A percentile compares a stretch with the other conserved stretches of the same genome.
Evolutionary conservation across 30 jellyfish, hydroid and myxozoan genomes (phyloP).

Genomic region (Aurelia sp.): DNA sequence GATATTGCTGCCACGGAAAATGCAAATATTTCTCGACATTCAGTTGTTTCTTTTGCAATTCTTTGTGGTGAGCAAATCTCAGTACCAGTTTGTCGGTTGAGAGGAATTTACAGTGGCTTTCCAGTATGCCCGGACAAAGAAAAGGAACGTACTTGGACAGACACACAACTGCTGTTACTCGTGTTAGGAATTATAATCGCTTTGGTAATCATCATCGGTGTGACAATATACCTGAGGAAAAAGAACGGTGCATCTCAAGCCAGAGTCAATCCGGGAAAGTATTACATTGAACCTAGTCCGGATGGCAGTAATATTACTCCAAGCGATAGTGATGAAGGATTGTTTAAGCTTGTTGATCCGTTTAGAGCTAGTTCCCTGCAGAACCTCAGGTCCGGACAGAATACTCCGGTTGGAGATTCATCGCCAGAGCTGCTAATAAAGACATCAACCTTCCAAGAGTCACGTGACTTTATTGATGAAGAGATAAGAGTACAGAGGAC

Average conservation of each 20-base stretch:
- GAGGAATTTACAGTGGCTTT: slow-evolving; percentile 48
- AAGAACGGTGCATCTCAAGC: neutral
- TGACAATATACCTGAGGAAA: slow-evolving; percentile 7
- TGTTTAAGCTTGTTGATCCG: slow-evolving; percentile 1
- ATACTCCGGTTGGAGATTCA: neutral
- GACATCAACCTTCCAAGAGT: slow-evolving; percentile 1
- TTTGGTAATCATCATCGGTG: slow-evolving; percentile 1
- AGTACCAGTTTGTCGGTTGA: slow-evolving; percentile 22
- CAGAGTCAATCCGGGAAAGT: slow-evolving; percentile 33
- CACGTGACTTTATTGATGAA: slow-evolving; percentile 15
- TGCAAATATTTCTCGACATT: slow-evolving; percentile 7
- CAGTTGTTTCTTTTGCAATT: slow-evolving; percentile 44
- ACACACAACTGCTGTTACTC: slow-evolving; percentile 5
- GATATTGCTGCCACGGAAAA: slow-evolving; percentile 67
- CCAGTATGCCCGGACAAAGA: slow-evolving; percentile 24
- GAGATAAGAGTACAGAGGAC: slow-evolving; percentile 33
- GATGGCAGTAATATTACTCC: neutral
- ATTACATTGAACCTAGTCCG: slow-evolving; percentile 4
- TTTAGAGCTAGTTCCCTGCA: slow-evolving; percentile 54
- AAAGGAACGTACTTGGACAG: slow-evolving; percentile 18
- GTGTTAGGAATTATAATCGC: slow-evolving; percentile 12
- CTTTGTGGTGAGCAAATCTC: slow-evolving; percentile 27
- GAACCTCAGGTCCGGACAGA: neutral
- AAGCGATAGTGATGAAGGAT: slow-evolving; percentile 3
- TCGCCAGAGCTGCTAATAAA: slow-evolving; percentile 12